Base-by-base conservation (phyloP, 2,113 vertebrate genomes). In the Macquaria ambigua region DNA sequence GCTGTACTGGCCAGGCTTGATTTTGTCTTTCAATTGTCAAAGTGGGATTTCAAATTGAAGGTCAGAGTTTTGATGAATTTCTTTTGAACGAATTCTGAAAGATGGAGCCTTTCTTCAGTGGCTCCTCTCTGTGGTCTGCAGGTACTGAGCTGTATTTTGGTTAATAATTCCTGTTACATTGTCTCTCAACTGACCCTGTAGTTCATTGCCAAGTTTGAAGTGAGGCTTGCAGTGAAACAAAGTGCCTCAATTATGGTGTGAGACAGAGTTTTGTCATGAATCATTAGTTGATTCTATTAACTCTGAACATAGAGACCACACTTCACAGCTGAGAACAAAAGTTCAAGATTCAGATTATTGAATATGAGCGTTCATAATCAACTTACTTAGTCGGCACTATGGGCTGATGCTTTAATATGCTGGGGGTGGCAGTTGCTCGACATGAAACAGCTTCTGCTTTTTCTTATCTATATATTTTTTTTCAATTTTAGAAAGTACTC, bases 21-120 rank as follows among this genome's bases (percentile, higher is more conserved):
- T 61, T 80, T 61, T 63, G 31, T 83, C 41, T 84, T 79, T 75
- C n/a, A 74, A 8, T 84, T 69, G 59, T 81, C 55, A 50, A 55
- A 46, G 39, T 62, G 23, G 56, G 15, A 41, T 79, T 85, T 69
- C 9, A 77, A 63, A 82, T 67, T 23, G 56, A 78, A 83, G 83
- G 83, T 77, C 71, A 43, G 58, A 41, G 59, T 62, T 85, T 64
- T 89, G 73, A 84, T 89, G 79, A 31, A 74, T 85, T 78, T 81
- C 46, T 67, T 70, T 52, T 79, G 39, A 83, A 70, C 74, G 50
- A 41, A 72, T 62, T 67, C n/a, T 74, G 56, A 84, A 66, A 66
- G 55, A 56, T 21, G 21, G 2, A 83, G 21, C 7, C 7, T 78
- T 67, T 67, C 31, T 59, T 66, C 41, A 84, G 81, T 52, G 61